Evolutionary conservation across 2,113 vertebrate species (phyloP).

Genomic region (Tilapia sparmanii): DNA sequence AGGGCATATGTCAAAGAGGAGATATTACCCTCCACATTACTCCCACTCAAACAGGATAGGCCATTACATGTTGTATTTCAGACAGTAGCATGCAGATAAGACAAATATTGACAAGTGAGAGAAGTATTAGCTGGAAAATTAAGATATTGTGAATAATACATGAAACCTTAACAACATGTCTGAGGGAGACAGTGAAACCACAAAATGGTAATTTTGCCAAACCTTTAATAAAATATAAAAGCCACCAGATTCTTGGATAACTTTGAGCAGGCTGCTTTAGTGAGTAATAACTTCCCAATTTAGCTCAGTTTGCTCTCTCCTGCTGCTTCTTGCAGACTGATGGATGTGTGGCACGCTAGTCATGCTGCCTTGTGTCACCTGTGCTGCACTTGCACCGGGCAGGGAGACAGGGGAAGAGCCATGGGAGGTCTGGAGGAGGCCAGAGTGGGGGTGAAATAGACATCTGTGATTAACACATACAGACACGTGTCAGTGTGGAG

Average conservation of each 20-base stretch:
- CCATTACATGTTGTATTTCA: neutral
- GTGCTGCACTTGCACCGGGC: slow-evolving; percentile 25
- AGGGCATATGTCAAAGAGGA: slow-evolving; percentile 59
- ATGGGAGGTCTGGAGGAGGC: slow-evolving; percentile 53
- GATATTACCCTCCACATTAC: slow-evolving; percentile 52
- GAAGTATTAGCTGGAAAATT: neutral
- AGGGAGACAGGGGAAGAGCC: slow-evolving; percentile 24
- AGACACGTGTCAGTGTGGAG: slow-evolving; percentile 48
- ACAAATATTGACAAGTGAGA: slow-evolving; percentile 13
- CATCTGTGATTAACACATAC: slow-evolving; percentile 62
- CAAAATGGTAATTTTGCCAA: neutral
- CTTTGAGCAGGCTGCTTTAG: slow-evolving; percentile 16
- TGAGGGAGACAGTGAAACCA: neutral
- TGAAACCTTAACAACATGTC: neutral
- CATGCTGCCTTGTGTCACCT: slow-evolving; percentile 56
- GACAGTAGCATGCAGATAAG: slow-evolving; percentile 32
- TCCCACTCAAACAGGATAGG: slow-evolving; percentile 32
- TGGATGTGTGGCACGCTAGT: slow-evolving; percentile 41
- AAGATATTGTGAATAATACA: neutral
- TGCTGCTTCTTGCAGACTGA: slow-evolving; percentile 27
- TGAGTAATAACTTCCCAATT: slow-evolving; percentile 44
- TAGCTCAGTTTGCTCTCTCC: slow-evolving; percentile 38
- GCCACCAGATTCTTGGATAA: slow-evolving; percentile 23
- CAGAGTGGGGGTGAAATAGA: slow-evolving; percentile 25
- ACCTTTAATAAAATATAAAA: slow-evolving; percentile 4